Conservation (phyloP, 2,888 invertebrate genomes). For the Hirtodrosophila duncani region DNA sequence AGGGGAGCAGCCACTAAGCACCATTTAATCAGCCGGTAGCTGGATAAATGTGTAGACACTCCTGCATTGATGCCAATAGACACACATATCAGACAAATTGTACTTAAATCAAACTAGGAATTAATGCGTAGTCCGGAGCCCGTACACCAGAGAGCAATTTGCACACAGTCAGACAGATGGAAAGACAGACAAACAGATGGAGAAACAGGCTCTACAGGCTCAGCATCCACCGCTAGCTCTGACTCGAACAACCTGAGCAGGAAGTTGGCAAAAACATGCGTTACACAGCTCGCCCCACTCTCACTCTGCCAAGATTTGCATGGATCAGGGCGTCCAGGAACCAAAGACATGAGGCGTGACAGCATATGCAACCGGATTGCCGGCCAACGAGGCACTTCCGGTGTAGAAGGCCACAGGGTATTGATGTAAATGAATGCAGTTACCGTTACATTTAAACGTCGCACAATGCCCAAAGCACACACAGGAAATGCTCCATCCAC, state of each 20-base stretch:
- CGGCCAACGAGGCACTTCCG: constrained; percentile 83
- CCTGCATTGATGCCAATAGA: constrained; percentile 4
- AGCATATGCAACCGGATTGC: constrained; percentile 86
- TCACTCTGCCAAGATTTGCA: constrained; percentile 79
- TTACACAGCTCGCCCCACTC: constrained; percentile 81
- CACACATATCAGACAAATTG: constrained; percentile 44
- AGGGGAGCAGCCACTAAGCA: constrained; percentile 47
- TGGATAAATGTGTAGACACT: constrained; percentile 67
- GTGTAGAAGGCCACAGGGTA: constrained; percentile 87
- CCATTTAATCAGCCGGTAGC: constrained; percentile 64
- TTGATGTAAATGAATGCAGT: constrained; percentile 90
- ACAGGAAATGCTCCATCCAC: constrained; percentile 89
- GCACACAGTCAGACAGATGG: background rate
- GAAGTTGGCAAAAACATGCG: constrained; percentile 80
- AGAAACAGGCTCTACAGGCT: background rate
- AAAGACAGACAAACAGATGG: constrained; percentile 3
- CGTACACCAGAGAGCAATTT: constrained; percentile 13
- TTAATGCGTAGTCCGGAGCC: constrained; percentile 55
- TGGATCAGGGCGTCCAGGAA: constrained; percentile 81
- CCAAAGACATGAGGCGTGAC: constrained; percentile 85
- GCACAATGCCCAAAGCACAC: constrained; percentile 85
- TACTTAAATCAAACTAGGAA: constrained; percentile 67
- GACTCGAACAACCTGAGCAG: constrained; percentile 78
- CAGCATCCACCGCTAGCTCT: background rate
- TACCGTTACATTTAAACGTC: constrained; percentile 83